Percentiles rank a stretch among this genome's conserved stretches.
These are phyloP conservation scores for Ectobius pallidus DNA, from an alignment of 2,888 invertebrate species.

Conservation along the genomic window DNA sequence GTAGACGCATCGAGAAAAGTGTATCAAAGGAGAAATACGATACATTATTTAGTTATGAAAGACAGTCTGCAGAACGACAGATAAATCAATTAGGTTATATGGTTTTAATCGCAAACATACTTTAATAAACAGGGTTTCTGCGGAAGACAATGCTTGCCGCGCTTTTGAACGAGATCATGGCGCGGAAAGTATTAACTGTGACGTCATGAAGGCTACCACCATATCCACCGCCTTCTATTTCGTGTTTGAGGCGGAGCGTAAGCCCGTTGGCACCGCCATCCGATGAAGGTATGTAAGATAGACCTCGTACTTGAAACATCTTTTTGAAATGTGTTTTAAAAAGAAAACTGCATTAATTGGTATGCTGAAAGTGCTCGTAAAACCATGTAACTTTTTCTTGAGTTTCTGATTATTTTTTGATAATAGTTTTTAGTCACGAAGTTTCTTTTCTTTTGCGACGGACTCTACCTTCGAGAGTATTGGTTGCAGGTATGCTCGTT, in stretches of 20 bases:
- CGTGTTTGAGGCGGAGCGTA: conserved; percentile 28
- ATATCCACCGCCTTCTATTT: conserved; percentile 30
- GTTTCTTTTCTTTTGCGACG: conserved; percentile 31
- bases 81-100: too few relatives aligned
- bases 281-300: conserved; percentile 27
- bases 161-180: conserved; percentile 1
- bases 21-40: too few relatives aligned
- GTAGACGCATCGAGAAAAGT: background rate
- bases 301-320: background rate
- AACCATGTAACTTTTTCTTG: background rate
- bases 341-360: background rate
- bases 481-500: conserved; percentile 15
- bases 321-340: background rate
- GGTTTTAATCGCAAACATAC: too few relatives aligned
- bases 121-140: background rate
- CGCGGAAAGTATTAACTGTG: conserved; percentile 11
- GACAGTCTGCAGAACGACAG: too few relatives aligned
- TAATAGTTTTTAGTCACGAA: conserved; percentile 15
- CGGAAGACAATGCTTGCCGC: background rate
- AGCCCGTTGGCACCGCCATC: conserved; percentile 32
- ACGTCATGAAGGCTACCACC: conserved; percentile 15
- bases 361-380: background rate
- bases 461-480: background rate
- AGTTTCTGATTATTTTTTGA: background rate
- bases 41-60: too few relatives aligned